Conservation (phyloP, 2,113 vertebrate genomes). For the Ammospiza nelsoni region DNA sequence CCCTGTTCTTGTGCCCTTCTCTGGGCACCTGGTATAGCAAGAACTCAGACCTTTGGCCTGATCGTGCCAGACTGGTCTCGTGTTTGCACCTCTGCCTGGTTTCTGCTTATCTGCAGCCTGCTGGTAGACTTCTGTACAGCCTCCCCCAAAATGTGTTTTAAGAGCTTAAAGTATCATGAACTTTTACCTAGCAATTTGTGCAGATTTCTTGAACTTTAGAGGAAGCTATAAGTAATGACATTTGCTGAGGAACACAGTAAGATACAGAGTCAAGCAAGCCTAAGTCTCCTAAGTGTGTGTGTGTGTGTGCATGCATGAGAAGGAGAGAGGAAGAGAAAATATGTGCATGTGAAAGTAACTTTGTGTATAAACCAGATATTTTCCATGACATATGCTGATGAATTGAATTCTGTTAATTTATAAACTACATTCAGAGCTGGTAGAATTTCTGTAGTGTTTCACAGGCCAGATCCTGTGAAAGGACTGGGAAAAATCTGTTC, state of each 20-base stretch:
- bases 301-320: neutral
- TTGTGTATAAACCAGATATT: constrained; percentile 42
- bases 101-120: constrained; percentile 22
- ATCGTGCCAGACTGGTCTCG: neutral
- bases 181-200: constrained; percentile 22
- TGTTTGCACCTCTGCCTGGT: constrained; percentile 37
- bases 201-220: neutral
- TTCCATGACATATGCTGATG: constrained; percentile 31
- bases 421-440: constrained; percentile 24
- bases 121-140: constrained; percentile 11
- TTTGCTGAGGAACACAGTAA: neutral
- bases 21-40: constrained; percentile 29
- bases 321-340: neutral
- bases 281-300: neutral
- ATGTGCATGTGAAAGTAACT: constrained; percentile 27
- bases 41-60: constrained; percentile 59
- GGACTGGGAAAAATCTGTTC: constrained; percentile 44
- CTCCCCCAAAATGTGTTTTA: neutral
- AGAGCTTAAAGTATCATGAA: constrained; percentile 6
- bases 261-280: neutral
- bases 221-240: neutral
- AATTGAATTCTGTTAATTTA: constrained; percentile 43
- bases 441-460: constrained; percentile 22
- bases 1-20: constrained; percentile 26
- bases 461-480: constrained; percentile 3